Percentiles rank a stretch among this genome's conserved stretches.
phyloP scores from a whole-genome alignment of 2,797 vertebrate genomes.

The Sebastes itinus region DNA sequence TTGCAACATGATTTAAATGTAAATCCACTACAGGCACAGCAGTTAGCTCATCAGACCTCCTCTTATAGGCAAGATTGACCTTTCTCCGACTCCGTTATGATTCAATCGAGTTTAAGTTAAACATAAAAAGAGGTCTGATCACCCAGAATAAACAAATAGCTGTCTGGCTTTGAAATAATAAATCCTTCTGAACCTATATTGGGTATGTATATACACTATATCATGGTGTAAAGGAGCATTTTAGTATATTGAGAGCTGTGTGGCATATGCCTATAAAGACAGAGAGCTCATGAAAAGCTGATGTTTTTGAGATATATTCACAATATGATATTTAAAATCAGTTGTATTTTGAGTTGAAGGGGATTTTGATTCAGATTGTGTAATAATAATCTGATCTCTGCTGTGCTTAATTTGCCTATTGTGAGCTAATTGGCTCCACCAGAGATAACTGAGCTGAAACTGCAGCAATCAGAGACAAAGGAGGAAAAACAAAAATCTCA shows the following conservation, averaged over 20 bases:
- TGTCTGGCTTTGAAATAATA: not conserved
- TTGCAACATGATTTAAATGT: not conserved
- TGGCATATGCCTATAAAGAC: not conserved
- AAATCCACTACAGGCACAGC: not conserved
- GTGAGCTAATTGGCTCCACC: not conserved
- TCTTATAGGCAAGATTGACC: not conserved
- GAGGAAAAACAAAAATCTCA: not conserved
- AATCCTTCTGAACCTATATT: not conserved
- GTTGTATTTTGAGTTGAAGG: not conserved
- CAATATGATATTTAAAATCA: not conserved
- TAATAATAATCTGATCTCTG: not conserved
- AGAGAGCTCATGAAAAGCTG: not conserved
- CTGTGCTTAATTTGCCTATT: not conserved
- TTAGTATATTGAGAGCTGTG: not conserved
- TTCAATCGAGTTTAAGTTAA: not conserved
- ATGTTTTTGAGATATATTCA: not conserved
- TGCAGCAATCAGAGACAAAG: not conserved
- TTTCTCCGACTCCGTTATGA: not conserved
- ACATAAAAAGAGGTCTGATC: not conserved
- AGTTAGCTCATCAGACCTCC: not conserved
- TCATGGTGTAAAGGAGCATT: not conserved
- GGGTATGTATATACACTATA: not conserved
- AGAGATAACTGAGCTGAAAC: not conserved
- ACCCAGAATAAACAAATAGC: not conserved
- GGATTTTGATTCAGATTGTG: not conserved